phyloP scores from a whole-genome alignment of 1,140 invertebrate species.

The silkworm (Bombyx mori) region DNA sequence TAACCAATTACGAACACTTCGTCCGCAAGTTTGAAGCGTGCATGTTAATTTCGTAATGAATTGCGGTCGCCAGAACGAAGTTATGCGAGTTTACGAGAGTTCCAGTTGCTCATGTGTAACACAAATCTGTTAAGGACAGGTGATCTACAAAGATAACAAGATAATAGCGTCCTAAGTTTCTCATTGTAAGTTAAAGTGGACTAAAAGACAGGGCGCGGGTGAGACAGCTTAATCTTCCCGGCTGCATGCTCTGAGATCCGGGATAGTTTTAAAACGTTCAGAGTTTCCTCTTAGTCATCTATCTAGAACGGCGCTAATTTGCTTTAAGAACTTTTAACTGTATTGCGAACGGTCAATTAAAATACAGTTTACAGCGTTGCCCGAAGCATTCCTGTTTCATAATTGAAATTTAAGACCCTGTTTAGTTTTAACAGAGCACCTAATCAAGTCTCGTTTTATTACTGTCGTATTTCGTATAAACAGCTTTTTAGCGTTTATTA shows the following conservation, averaged over 20 bases:
- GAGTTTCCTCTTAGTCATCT: conserved; percentile 31
- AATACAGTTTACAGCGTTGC: conserved; percentile 13
- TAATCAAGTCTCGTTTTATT: not conserved
- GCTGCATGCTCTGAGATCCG: conserved; percentile 26
- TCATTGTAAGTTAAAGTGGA: conserved; percentile 41
- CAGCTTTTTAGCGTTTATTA: too few relatives aligned
- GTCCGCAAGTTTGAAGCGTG: too few relatives aligned
- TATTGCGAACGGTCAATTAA: conserved; percentile 20
- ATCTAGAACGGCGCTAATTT: conserved; percentile 25
- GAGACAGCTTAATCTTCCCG: conserved; percentile 52
- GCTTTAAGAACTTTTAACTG: conserved; percentile 26
- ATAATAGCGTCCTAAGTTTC: conserved; percentile 48
- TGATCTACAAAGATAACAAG: conserved; percentile 45
- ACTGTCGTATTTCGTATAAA: not conserved
- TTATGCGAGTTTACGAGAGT: too few relatives aligned
- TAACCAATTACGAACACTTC: too few relatives aligned
- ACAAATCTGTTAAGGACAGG: too few relatives aligned
- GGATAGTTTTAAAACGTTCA: conserved; percentile 40
- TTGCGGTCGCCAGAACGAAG: too few relatives aligned
- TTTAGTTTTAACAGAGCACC: not conserved
- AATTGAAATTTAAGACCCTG: not conserved
- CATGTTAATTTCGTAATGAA: too few relatives aligned
- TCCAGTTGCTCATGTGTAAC: too few relatives aligned
- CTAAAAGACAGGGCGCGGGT: conserved; percentile 26
- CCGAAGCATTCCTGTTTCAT: not conserved